These are phyloP conservation scores for Perca schrenkii DNA, from an alignment of 2,113 vertebrate species.

Conservation along the genomic window DNA sequence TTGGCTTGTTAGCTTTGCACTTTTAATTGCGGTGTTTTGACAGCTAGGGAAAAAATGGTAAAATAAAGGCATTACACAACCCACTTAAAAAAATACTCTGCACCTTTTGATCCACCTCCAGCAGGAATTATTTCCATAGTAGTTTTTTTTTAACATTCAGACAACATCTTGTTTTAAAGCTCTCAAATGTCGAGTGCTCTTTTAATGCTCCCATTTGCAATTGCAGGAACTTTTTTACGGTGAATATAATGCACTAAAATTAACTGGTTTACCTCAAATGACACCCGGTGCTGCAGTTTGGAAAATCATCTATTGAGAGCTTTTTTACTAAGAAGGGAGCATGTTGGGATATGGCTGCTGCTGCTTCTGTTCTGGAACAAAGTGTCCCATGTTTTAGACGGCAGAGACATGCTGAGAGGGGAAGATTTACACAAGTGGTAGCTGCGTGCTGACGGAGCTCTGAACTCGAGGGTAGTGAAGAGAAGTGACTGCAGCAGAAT, in stretches of 20 bases:
- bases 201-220: background rate
- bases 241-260: background rate
- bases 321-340: background rate
- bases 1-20: background rate
- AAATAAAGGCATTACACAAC: background rate
- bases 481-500: conserved; percentile 20
- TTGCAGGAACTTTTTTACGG: background rate
- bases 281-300: conserved; percentile 20
- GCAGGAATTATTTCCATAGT: conserved; percentile 1
- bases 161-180: background rate
- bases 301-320: background rate
- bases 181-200: background rate
- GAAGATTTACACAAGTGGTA: conserved; percentile 29
- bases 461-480: conserved; percentile 14
- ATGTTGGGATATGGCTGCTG: conserved; percentile 5
- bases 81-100: background rate
- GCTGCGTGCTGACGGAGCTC: conserved; percentile 37
- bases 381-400: conserved; percentile 32
- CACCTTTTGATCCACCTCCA: background rate
- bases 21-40: background rate
- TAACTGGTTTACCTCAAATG: background rate
- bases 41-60: background rate
- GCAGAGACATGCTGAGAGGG: conserved; percentile 17
- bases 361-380: conserved; percentile 31
- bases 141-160: background rate